Evolutionary conservation across 2,113 vertebrate genomes (phyloP).

Genomic region (Opisthocomus hoazin): DNA sequence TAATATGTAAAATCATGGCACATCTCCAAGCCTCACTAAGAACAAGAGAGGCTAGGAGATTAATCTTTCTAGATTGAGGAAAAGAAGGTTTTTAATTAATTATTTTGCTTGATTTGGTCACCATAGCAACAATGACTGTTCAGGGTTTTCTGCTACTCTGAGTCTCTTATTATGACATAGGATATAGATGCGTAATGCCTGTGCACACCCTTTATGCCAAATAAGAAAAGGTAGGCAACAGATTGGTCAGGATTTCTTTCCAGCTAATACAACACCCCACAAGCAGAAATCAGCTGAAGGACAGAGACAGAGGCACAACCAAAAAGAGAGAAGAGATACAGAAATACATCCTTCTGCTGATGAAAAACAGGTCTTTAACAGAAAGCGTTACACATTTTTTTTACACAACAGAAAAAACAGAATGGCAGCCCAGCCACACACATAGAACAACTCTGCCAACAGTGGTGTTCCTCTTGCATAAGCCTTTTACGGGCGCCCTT

Average conservation of each 20-base stretch:
- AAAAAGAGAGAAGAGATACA: background rate
- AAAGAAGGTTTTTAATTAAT: background rate
- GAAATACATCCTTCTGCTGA: background rate
- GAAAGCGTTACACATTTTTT: background rate
- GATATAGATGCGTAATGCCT: background rate
- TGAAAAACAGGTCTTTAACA: background rate
- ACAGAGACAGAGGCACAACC: background rate
- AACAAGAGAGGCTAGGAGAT: background rate
- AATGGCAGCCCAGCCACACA: background rate
- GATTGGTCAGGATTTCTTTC: background rate
- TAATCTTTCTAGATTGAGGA: background rate
- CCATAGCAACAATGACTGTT: background rate
- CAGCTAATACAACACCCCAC: background rate
- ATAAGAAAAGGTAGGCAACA: background rate
- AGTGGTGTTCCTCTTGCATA: background rate
- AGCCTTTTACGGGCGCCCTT: background rate
- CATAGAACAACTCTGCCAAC: background rate
- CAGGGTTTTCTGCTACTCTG: background rate
- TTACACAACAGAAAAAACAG: background rate
- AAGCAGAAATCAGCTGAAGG: background rate
- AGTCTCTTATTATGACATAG: background rate
- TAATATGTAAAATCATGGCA: background rate
- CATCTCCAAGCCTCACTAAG: background rate
- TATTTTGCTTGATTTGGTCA: background rate
- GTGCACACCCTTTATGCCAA: background rate